These are phyloP conservation scores for Drosophila orena DNA, from an alignment of 1,140 invertebrate genomes.

Conservation along the genomic window DNA sequence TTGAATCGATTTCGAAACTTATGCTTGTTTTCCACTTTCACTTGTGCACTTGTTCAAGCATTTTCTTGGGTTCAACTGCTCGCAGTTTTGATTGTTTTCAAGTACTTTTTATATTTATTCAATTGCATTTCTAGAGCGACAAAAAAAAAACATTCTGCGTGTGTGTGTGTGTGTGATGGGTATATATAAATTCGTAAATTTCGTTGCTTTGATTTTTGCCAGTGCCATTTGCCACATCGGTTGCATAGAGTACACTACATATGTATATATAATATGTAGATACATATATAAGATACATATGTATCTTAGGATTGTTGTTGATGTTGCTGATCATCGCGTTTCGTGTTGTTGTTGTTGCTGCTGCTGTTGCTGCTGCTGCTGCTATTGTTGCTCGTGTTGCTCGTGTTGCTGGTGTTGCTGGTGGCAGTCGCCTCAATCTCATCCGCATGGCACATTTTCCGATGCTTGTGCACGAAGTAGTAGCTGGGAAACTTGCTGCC, in stretches of 20 bases:
- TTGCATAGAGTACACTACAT: too few species aligned
- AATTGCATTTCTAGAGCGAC: conserved; percentile 36
- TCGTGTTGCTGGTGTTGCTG: conserved; percentile 24
- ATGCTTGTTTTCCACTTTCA: not conserved
- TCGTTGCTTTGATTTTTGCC: conserved; percentile 43
- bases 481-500: conserved; percentile 96
- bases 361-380: conserved; percentile 19
- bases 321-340: conserved; percentile 25
- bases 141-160: conserved; percentile 48
- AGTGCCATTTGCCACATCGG: not conserved
- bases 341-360: conserved; percentile 20
- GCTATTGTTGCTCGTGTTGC: conserved; percentile 29
- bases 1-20: too few species aligned
- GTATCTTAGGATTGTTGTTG: conserved; percentile 34
- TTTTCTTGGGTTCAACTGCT: too few species aligned
- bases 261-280: too few species aligned
- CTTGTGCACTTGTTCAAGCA: not conserved
- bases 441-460: conserved; percentile 92
- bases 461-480: conserved; percentile 96
- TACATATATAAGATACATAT: too few species aligned
- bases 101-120: conserved; percentile 16
- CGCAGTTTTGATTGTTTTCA: not conserved
- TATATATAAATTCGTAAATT: conserved; percentile 52
- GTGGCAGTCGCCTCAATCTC: conserved; percentile 76
- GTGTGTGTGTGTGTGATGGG: conserved; percentile 4